Evolutionary conservation across 2,113 vertebrate species (phyloP), one percentile per base, ranked within the genome.

Genomic region (Coptodon bakossiorum): DNA sequence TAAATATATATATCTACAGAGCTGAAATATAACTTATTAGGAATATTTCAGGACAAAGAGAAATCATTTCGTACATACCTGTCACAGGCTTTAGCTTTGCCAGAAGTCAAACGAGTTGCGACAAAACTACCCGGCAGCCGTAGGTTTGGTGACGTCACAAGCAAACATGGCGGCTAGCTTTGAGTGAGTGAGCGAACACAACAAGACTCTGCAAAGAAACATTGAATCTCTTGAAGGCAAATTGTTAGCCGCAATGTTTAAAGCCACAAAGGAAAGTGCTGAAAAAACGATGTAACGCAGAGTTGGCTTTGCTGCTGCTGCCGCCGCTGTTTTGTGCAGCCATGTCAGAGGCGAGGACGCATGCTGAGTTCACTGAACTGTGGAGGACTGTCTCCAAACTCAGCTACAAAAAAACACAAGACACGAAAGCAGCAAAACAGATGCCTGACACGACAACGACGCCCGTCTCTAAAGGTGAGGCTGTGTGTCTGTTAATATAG

Each of bases 381-480:
- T 91, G 86, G 89, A 93, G 54, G 9, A 86, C 29, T 19, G 89
- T 87, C 2, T 90, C 68, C 45, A 93, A 84, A 68, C 53, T 63
- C 12, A 14, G 50, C 3, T 40, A 83, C 48, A 76, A 24, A 40
- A 88, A 71, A 85, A 81, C 6, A 86, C 81, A 48, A 29, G 88
- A 71, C 13, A 40, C 8, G 24, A 86, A 24, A 38, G 59, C 48
- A 16, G 50, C 4, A 13, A 82, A 83, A 57, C 82, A 86, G 88
- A 86, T 91, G 80, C 24, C 85, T 9, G 81, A 12, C 6, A 61
- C 85, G 2, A 11, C 78, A 9, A 22, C 88, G 2, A 59, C 90
- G 4, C 57, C 76, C 7, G 4, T 22, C 34, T 45, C 40, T 9
- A 90, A 90, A 87, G 95, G 96, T 95, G 90, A 95, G 86, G 9